phyloP scores from a whole-genome alignment of 2,797 vertebrate genomes.

The Microctenopoma steveboyesi region DNA sequence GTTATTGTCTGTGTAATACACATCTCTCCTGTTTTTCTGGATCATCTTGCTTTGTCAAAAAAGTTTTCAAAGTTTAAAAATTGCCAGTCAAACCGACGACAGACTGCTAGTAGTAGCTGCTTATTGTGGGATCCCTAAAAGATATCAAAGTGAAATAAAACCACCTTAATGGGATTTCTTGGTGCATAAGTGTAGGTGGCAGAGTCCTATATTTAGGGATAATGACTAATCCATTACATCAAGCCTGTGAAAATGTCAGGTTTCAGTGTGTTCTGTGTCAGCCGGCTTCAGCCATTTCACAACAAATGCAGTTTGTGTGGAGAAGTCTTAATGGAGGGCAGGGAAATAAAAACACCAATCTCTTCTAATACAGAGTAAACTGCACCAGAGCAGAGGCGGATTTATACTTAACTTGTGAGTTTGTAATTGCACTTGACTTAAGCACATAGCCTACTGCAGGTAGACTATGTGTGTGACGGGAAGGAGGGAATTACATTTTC shows the following conservation, averaged over 20 bases:
- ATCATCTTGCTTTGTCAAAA: constrained; percentile 20
- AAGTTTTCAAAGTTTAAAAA: constrained; percentile 8
- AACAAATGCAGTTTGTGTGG: constrained; percentile 44
- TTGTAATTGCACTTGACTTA: constrained; percentile 45
- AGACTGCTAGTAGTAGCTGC: constrained; percentile 36
- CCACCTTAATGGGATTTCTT: constrained; percentile 67
- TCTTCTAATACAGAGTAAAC: constrained; percentile 12
- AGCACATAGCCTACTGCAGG: not conserved
- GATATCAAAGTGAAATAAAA: constrained; percentile 77
- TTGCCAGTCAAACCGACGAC: constrained; percentile 42
- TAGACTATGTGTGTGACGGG: not conserved
- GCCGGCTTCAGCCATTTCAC: constrained; percentile 65
- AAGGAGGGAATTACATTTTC: constrained; percentile 6
- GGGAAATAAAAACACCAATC: constrained; percentile 24
- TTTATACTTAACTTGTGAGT: constrained; percentile 47
- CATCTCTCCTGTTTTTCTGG: constrained; percentile 14
- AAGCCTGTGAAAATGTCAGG: constrained; percentile 70
- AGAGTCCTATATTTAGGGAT: constrained; percentile 81
- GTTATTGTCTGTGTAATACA: constrained; percentile 2
- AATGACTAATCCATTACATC: constrained; percentile 78
- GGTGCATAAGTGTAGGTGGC: constrained; percentile 71
- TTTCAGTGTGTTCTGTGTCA: constrained; percentile 62
- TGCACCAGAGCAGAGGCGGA: constrained; percentile 26
- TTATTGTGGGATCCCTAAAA: constrained; percentile 70
- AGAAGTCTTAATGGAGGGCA: constrained; percentile 32